Evolutionary conservation across 2,888 invertebrate species (phyloP), one percentile per base, ranked within the genome.

Genomic region (Cataglyphis rosenhaueri): DNA sequence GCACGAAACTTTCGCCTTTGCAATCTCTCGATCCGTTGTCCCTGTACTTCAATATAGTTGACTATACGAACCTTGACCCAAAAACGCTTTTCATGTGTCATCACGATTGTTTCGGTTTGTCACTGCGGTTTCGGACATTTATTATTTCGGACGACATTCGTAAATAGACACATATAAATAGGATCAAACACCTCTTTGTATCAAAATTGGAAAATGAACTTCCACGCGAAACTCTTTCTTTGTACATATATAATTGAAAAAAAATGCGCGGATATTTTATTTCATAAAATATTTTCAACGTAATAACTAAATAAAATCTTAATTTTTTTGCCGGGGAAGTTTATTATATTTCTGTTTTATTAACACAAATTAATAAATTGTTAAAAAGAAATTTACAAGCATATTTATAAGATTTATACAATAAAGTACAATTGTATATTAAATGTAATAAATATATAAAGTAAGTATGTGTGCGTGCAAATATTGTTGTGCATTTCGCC

Each of bases 1-100:
- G 81, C 68, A 57, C 12, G 65, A 83, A 83, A 83, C 81, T 83
- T 83, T 83, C n/a, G 64, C 81, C 71, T 82, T 65, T 81, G 55
- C 71, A 62, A 83, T 65, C 70, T 81, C 62, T 35, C 81, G 57
- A 79, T 78, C 21, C 78, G 68, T 79, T 78, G 59, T 68, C 44
- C 59, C 18, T 55, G 75, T 52, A 62, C 25, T 62, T 62, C 75
- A 61, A 81, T 68, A 73, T 55, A 81, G 52, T 52, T 35, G 62
- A 12, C 74, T 15, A 15, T 73, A 68, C 29, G 78, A 79, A 79
- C 78, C 78, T 79, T 70, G 78, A 79, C 78, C 78, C 44, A 35
- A 44, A 68, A 70, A 41, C 41, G 59, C 68, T 59, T 59, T 79
- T 57, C 78, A 59, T 44, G 78, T 79, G 70, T 79, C 78, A 44